Conservation (phyloP, 2,888 invertebrate species). For the Noctuana brunneofusca region DNA sequence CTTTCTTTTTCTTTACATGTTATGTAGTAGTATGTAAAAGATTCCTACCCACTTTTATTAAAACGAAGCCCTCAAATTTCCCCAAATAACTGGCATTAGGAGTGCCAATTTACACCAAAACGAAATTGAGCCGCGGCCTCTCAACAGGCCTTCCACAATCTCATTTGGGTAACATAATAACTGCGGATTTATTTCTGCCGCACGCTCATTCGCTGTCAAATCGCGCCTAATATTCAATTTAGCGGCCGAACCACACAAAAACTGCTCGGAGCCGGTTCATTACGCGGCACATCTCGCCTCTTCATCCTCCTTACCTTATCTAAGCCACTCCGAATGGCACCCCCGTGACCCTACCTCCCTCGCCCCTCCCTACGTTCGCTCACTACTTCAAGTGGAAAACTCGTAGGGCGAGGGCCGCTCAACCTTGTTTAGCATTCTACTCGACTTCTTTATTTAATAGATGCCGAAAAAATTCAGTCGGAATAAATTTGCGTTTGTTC, state of each 20-base stretch:
- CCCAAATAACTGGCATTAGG: slow-evolving; percentile 66
- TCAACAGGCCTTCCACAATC: slow-evolving; percentile 73
- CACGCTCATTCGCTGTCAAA: slow-evolving; percentile 79
- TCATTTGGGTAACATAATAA: slow-evolving; percentile 81
- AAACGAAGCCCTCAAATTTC: slow-evolving; percentile 60
- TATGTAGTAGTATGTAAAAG: too few relatives aligned
- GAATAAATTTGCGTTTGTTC: slow-evolving; percentile 80
- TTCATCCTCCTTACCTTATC: slow-evolving; percentile 82
- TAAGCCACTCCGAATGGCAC: slow-evolving; percentile 78
- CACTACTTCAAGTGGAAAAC: slow-evolving; percentile 81
- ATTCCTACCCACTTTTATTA: not conserved
- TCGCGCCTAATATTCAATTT: slow-evolving; percentile 83
- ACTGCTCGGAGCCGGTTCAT: slow-evolving; percentile 80
- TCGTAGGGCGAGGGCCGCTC: slow-evolving; percentile 80
- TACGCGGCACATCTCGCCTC: slow-evolving; percentile 81
- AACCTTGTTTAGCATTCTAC: slow-evolving; percentile 82
- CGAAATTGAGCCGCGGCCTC: slow-evolving; percentile 73
- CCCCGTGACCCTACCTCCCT: slow-evolving; percentile 55
- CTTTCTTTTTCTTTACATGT: too few relatives aligned
- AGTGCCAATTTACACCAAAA: slow-evolving; percentile 71
- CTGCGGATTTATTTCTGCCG: slow-evolving; percentile 79
- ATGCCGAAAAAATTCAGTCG: slow-evolving; percentile 77
- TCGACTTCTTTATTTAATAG: slow-evolving; percentile 82
- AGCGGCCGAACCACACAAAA: slow-evolving; percentile 79
- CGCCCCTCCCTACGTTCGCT: slow-evolving; percentile 61